Evolutionary conservation across 2,888 invertebrate species (phyloP), one percentile per base, ranked within the genome.

Genomic region (Chymomyza amoena): DNA sequence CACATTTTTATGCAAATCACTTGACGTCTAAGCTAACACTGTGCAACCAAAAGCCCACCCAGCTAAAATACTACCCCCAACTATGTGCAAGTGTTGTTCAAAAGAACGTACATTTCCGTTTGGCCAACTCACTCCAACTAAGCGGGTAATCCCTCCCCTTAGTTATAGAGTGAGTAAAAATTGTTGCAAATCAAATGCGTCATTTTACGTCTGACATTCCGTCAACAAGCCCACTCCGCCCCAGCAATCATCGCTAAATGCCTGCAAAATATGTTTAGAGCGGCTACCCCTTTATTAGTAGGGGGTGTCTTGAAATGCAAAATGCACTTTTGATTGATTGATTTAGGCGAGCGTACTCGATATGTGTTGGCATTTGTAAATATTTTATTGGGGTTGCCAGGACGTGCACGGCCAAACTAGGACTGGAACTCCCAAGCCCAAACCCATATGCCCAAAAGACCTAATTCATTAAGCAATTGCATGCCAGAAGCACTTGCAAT

Each of bases 331-430:
- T 87, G 81, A 84, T 73, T 70, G 84, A 81, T 74, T 83, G 70
- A 73, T 32, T 70, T 60, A 56, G 60, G 77, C 60, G 16, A 60
- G 77, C 66, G 72, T 36, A 66, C 61, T 67, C 75, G 64, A 64
- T 64, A 61, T 75, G 73, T 75, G 78, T 73, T 80, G 84, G 78
- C 81, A 85, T 76, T 84, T 79, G 75, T 84, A 77, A 84, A 87
- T 80, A 80, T 83, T 83, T 74, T 72, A 75, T 78, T 72, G 67
- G 62, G 68, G 54, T 20, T 10, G 20, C 39, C 39, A 0, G 39
- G 39, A 10, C 13, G n/a, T n/a, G n/a, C n/a, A n/a, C n/a, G n/a
- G n/a, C n/a, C n/a, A n/a, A n/a, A n/a, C n/a, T n/a, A n/a, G 39
- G 18, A 18, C 54, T 18, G 9, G 4, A 18, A 57, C 72, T 65